These are phyloP conservation scores for Sebastes steindachneri DNA, from an alignment of 2,797 vertebrate genomes.

Conservation along the genomic window DNA sequence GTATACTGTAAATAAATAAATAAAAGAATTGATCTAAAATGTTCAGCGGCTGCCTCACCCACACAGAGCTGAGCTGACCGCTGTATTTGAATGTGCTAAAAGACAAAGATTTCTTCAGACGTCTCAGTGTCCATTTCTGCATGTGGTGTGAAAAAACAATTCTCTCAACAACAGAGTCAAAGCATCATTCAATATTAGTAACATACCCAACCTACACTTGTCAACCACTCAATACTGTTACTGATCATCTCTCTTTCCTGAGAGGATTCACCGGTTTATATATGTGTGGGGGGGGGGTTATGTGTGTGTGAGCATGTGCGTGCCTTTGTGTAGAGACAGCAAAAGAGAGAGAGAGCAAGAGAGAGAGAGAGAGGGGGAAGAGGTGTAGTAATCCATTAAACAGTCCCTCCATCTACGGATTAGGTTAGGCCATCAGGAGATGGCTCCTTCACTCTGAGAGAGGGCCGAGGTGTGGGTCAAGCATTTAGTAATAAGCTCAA, in stretches of 20 bases:
- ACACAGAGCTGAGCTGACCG: not conserved
- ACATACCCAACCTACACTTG: slow-evolving; percentile 20
- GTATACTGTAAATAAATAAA: slow-evolving; percentile 1
- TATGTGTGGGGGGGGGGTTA: not conserved
- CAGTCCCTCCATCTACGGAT: slow-evolving; percentile 79
- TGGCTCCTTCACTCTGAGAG: slow-evolving; percentile 78
- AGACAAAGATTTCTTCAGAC: not conserved
- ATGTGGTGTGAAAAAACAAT: slow-evolving; percentile 1
- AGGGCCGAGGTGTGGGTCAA: slow-evolving; percentile 78
- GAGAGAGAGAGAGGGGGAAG: slow-evolving; percentile 36
- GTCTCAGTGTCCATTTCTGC: slow-evolving; percentile 23
- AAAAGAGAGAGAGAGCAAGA: not conserved
- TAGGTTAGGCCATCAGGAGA: slow-evolving; percentile 82
- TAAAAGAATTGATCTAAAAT: slow-evolving; percentile 4
- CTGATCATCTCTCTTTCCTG: slow-evolving; percentile 30
- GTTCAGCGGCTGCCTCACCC: not conserved
- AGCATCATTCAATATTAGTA: slow-evolving; percentile 34
- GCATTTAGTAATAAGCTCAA: slow-evolving; percentile 84
- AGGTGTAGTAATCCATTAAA: slow-evolving; percentile 83
- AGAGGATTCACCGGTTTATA: slow-evolving; percentile 26
- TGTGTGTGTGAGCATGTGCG: not conserved
- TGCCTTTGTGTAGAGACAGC: slow-evolving; percentile 43
- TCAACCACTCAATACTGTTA: slow-evolving; percentile 27
- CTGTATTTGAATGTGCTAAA: not conserved
- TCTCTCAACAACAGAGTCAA: slow-evolving; percentile 23